Evolutionary conservation across 2,113 vertebrate genomes (phyloP).

Genomic region (Pomatostomus ruficeps): DNA sequence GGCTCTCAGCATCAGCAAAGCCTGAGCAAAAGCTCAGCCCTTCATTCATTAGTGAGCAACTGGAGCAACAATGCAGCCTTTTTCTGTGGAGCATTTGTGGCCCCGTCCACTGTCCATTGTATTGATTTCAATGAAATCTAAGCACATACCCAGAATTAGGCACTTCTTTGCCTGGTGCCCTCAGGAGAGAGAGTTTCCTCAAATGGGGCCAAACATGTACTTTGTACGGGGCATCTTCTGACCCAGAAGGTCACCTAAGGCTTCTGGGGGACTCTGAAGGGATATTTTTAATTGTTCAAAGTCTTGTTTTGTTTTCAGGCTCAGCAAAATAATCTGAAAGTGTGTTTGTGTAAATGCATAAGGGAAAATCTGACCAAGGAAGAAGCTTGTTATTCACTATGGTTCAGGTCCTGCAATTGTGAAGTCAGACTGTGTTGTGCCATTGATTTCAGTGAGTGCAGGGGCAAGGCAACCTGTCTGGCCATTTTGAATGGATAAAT

Average conservation of each 20-base stretch:
- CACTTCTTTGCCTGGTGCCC: background rate
- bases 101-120: background rate
- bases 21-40: background rate
- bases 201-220: constrained; percentile 36
- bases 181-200: constrained; percentile 43
- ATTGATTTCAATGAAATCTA: constrained; percentile 19
- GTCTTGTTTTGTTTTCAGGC: constrained; percentile 14
- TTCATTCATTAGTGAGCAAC: background rate
- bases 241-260: constrained; percentile 10
- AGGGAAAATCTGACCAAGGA: background rate
- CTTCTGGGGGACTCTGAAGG: background rate
- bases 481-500: background rate
- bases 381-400: background rate
- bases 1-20: background rate
- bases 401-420: background rate
- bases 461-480: background rate
- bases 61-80: constrained; percentile 13
- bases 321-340: constrained; percentile 5
- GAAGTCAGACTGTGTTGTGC: background rate
- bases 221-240: constrained; percentile 25
- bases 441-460: background rate
- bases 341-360: constrained; percentile 2
- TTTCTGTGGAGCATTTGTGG: background rate
- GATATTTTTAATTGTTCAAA: constrained; percentile 27
- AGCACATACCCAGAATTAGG: background rate